Evolutionary conservation across 64 coral and sea anemone genomes (phyloP).

Genomic region (Catalaphyllia jardinei): DNA sequence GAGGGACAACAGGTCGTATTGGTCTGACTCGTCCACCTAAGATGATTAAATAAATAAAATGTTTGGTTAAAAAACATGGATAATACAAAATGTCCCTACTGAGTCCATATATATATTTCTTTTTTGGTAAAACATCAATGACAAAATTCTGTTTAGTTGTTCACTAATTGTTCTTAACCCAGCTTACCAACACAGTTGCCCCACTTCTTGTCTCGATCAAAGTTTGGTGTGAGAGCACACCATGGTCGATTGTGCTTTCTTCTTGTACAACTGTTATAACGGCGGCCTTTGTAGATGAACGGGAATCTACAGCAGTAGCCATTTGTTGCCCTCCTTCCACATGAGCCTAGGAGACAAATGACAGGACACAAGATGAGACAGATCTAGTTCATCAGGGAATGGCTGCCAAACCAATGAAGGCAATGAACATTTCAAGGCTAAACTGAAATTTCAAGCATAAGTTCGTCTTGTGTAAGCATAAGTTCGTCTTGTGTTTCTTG

Average conservation of each 20-base stretch:
- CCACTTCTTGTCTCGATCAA: conserved; percentile 40
- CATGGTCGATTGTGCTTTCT: conserved; percentile 23
- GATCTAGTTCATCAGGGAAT: no score
- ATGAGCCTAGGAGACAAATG: not conserved
- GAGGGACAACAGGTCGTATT: conserved; percentile 3
- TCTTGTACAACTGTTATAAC: conserved; percentile 46
- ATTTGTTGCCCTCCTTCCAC: not conserved
- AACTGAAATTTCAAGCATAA: no score
- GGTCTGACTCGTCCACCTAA: conserved; percentile 3
- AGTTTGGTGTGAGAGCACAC: conserved; percentile 74
- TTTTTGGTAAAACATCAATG: no score
- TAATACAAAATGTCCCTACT: no score
- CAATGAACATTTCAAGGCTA: no score
- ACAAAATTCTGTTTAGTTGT: no score
- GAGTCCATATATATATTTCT: no score
- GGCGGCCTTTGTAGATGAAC: conserved; percentile 52
- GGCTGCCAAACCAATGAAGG: no score
- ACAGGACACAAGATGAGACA: not conserved
- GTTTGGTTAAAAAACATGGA: not conserved
- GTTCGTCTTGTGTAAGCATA: no score
- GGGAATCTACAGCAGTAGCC: conserved; percentile 60
- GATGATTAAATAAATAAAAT: not conserved
- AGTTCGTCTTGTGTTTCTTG: no score
- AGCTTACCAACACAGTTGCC: conserved; percentile 49
- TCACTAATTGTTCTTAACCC: not conserved